Conservation (phyloP, 2,797 vertebrate genomes). For the Sebastes diaconus region DNA sequence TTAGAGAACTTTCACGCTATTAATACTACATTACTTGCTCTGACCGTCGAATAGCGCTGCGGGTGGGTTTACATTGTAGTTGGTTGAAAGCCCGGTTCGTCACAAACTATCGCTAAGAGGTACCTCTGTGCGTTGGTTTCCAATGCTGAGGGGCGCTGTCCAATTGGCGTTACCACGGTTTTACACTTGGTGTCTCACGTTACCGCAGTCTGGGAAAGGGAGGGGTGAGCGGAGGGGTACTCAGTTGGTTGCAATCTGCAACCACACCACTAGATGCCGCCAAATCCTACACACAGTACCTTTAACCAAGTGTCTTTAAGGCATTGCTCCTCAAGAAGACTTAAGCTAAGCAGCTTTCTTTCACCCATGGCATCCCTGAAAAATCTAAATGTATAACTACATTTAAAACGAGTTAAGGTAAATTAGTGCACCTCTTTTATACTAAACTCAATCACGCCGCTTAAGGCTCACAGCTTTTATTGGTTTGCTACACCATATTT, state of each 20-base stretch:
- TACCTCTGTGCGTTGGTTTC: too few species aligned
- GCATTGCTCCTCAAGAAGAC: background rate
- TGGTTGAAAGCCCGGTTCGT: fast-evolving
- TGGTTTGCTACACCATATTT: background rate
- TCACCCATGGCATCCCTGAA: background rate
- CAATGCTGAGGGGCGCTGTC: too few species aligned
- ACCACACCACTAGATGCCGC: too few species aligned
- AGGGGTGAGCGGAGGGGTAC: too few species aligned
- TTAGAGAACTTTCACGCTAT: background rate
- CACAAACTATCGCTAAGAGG: too few species aligned
- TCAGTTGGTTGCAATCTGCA: too few species aligned
- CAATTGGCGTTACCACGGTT: too few species aligned
- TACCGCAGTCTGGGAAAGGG: too few species aligned
- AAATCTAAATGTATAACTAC: background rate
- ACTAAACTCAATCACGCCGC: background rate
- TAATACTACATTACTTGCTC: background rate
- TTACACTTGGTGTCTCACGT: fast-evolving
- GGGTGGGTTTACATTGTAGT: background rate
- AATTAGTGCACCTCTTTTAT: background rate
- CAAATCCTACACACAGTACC: too few species aligned
- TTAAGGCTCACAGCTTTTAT: slow-evolving; percentile 3
- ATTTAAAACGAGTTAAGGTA: background rate
- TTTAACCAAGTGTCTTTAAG: background rate
- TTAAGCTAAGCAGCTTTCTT: background rate
- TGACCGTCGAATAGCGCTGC: background rate